A percentile compares a stretch with the other conserved stretches of the same genome.
Evolutionary conservation across 2,113 vertebrate species (phyloP).

Genomic region (Cepphus grylle): DNA sequence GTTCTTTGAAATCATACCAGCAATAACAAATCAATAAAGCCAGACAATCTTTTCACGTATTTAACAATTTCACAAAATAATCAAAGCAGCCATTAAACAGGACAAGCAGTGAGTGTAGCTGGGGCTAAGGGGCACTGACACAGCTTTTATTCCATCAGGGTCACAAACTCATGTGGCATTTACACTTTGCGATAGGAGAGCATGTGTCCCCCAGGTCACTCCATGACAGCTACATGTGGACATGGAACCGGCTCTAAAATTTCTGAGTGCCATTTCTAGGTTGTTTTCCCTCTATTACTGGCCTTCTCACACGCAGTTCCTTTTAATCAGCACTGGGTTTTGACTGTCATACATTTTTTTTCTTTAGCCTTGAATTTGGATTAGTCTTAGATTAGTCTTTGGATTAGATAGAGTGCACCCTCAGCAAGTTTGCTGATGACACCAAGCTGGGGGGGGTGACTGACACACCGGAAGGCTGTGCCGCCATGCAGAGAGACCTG

Average conservation of each 20-base stretch:
- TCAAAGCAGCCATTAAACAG: neutral
- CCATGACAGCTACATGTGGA: neutral
- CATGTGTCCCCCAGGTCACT: neutral
- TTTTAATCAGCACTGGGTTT: neutral
- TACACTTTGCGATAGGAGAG: neutral
- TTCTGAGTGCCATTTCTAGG: neutral
- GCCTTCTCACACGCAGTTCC: neutral
- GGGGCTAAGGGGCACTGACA: neutral
- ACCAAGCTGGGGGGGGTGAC: no score
- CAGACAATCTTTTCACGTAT: neutral
- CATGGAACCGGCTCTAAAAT: neutral
- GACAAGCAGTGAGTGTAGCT: neutral
- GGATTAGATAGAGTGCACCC: no score
- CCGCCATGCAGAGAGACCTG: no score
- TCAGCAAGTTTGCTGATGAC: no score
- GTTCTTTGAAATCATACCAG: neutral
- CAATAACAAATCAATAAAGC: neutral
- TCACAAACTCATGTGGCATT: neutral
- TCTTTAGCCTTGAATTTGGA: neutral
- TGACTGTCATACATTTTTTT: neutral
- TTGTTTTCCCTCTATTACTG: neutral
- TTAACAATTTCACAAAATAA: neutral
- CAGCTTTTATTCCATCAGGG: neutral
- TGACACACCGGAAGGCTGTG: no score
- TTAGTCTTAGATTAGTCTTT: no score